phyloP scores from a whole-genome alignment of 2,797 vertebrate genomes.

The Notamacropus eugenii region DNA sequence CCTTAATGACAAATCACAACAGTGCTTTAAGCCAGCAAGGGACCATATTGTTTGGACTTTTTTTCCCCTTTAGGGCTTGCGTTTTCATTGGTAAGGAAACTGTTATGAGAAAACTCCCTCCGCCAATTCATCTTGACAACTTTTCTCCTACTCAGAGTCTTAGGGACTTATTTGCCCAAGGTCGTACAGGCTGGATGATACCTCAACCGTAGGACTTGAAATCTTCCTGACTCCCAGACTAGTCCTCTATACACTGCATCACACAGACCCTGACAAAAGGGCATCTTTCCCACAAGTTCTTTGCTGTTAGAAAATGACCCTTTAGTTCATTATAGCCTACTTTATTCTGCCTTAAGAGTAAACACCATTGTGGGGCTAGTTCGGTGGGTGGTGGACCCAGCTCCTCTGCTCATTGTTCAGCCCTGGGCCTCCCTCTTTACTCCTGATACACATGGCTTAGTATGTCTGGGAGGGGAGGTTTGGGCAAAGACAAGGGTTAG shows the following conservation, averaged over 20 bases:
- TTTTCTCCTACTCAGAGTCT: not conserved
- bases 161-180: not conserved
- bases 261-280: not conserved
- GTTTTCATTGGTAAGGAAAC: not conserved
- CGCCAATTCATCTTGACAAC: not conserved
- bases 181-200: too few species aligned
- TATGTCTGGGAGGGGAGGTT: not conserved
- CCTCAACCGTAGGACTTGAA: not conserved
- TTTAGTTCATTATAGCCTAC: constrained; percentile 32
- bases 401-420: not conserved
- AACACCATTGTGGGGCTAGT: constrained; percentile 19
- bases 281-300: constrained; percentile 42
- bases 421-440: not conserved
- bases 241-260: not conserved
- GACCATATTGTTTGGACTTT: constrained; percentile 39
- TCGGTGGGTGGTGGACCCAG: not conserved
- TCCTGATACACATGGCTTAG: not conserved
- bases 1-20: constrained; percentile 45
- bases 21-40: not conserved
- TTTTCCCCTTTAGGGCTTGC: not conserved
- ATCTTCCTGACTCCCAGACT: not conserved
- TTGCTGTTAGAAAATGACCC: constrained; percentile 44
- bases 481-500: not conserved
- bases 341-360: constrained; percentile 38
- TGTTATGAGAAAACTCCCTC: not conserved